These are phyloP conservation scores for Hippoglossus stenolepis DNA, from an alignment of 2,113 vertebrate species.

Conservation along the genomic window DNA sequence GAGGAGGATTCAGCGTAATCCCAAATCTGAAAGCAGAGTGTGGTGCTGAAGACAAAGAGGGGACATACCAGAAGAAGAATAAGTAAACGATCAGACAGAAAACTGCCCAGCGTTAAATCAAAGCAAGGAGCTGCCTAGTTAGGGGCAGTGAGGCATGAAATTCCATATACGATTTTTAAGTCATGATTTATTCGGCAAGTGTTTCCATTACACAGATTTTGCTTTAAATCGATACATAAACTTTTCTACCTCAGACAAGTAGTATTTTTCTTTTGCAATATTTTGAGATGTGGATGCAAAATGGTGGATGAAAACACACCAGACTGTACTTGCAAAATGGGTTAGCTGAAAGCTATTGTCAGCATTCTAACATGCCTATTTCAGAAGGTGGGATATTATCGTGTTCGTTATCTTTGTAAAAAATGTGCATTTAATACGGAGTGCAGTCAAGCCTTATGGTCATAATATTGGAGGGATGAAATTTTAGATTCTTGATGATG, in stretches of 20 bases:
- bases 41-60: conserved; percentile 35
- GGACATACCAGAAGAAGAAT: conserved; percentile 10
- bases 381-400: too few relatives aligned
- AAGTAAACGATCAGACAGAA: conserved; percentile 1
- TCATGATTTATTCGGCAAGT: neutral
- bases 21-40: conserved; percentile 38
- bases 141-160: neutral
- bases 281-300: too few relatives aligned
- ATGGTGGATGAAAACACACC: too few relatives aligned
- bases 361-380: neutral
- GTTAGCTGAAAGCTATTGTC: neutral
- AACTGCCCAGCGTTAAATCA: conserved; percentile 3
- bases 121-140: neutral
- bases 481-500: too few relatives aligned
- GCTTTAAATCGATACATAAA: neutral
- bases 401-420: neutral
- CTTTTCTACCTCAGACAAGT: too few relatives aligned
- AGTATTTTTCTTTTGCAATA: neutral
- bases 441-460: too few relatives aligned
- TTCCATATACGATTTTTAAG: neutral
- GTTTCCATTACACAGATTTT: neutral
- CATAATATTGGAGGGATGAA: too few relatives aligned
- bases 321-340: too few relatives aligned
- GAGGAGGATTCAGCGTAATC: conserved; percentile 16
- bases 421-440: neutral